Evolutionary conservation across 2,797 vertebrate genomes (phyloP), one percentile per base, ranked within the genome.

Genomic region (Anguilla pacifica): DNA sequence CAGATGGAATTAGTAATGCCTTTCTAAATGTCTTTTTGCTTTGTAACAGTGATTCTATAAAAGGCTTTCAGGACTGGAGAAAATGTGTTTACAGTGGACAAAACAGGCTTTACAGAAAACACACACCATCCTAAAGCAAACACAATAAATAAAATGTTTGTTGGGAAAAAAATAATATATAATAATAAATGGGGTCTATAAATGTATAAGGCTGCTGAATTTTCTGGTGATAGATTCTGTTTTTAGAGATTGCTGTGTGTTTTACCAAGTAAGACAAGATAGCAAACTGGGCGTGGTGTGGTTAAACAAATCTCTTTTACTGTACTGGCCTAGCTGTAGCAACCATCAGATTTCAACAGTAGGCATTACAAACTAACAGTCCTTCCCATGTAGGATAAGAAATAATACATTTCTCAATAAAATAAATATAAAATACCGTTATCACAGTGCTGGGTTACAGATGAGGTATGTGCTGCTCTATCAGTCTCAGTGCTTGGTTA

Each of bases 241-340:
- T 72, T 72, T 31, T 28, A 72, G n/a, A 35, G 70, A 72, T 31
- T 10, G 10, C 31, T 74, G 70, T 13, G 31, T 10, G 70, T 11
- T 35, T 74, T 28, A 28, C 35, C 35, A 35, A 15, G 31, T 28
- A 9, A 10, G 64, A 85, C 70, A 67, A 64, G 79, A 51, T 61
- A 83, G 85, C 64, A 84, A 82, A 31, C 39, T 61, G 86, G 85
- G 61, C 55, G 19, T 70, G 91, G 90, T 90, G 86, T 90, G 90
- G 89, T 91, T 93, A 89, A 90, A 92, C 79, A 91, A 39, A 39
- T 39, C 39, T 39, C 39, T 39, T 39, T 39, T 39, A 39, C 39
- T 39, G 39, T 39, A 39, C 39, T 39, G 39, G 39, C 39, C 39
- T 39, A 39, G 39, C 39, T 39, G 39, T 39, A 39, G 39, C 39